Conservation (phyloP, 2,888 invertebrate species). For the Pardosa pseudoannulata region DNA sequence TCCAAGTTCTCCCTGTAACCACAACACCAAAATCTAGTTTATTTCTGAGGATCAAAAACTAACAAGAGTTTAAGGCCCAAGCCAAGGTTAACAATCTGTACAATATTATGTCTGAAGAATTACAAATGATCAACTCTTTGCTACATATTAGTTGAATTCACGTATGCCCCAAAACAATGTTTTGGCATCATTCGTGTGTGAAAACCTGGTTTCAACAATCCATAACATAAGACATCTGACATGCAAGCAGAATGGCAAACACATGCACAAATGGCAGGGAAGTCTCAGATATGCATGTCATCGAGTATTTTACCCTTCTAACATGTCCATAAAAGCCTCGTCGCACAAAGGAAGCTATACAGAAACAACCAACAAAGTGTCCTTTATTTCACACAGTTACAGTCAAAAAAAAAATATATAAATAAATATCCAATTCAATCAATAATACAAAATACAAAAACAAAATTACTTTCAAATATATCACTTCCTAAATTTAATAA, state of each 20-base stretch:
- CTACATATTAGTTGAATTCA: conserved; percentile 30
- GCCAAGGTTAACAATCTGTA: conserved; percentile 63
- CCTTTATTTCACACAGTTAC: no score
- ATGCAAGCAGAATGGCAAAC: conserved; percentile 47
- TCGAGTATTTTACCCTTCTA: conserved; percentile 27
- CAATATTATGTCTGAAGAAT: conserved; percentile 44
- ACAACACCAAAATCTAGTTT: conserved; percentile 48
- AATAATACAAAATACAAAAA: not conserved
- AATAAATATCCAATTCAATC: not conserved
- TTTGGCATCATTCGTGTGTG: conserved; percentile 48
- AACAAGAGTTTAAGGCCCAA: conserved; percentile 50
- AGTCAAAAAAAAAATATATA: not conserved
- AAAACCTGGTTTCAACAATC: conserved; percentile 55
- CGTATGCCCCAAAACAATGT: conserved; percentile 31
- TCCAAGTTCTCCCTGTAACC: conserved; percentile 39
- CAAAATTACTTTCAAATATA: not conserved
- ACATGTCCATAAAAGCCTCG: conserved; percentile 45
- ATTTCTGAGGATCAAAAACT: conserved; percentile 44
- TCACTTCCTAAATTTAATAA: not conserved
- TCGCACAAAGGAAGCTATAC: no score
- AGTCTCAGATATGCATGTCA: conserved; percentile 39
- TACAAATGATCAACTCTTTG: conserved; percentile 46
- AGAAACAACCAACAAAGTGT: no score
- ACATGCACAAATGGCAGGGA: conserved; percentile 49
- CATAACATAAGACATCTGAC: conserved; percentile 33